Conservation (phyloP, 2,113 vertebrate species). For the Burhinus oedicnemus region DNA sequence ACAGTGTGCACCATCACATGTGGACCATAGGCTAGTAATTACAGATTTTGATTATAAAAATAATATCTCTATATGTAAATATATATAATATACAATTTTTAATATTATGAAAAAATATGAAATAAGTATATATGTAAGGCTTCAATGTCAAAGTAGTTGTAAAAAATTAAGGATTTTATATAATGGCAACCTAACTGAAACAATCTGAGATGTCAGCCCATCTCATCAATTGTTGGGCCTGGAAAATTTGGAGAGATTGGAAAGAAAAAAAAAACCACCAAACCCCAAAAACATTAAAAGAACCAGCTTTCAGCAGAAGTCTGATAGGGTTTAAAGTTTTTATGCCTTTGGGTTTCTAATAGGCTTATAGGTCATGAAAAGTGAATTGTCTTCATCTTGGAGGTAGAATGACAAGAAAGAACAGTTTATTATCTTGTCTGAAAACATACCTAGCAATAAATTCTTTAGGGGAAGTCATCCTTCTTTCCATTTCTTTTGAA, state of each 20-base stretch:
- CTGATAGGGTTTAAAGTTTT: not conserved
- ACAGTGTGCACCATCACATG: too few relatives aligned
- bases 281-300: not conserved
- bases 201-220: not conserved
- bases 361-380: conserved; percentile 18
- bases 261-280: not conserved
- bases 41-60: too few relatives aligned
- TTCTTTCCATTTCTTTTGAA: conserved; percentile 13
- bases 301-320: not conserved
- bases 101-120: too few relatives aligned
- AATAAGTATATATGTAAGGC: too few relatives aligned
- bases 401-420: conserved; percentile 2
- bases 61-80: too few relatives aligned
- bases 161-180: not conserved
- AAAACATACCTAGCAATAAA: conserved; percentile 25
- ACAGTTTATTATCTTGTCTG: conserved; percentile 3
- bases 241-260: not conserved
- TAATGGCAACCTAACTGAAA: not conserved
- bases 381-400: conserved; percentile 25
- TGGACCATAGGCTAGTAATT: too few relatives aligned
- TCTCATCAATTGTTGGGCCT: not conserved
- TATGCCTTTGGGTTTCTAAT: conserved; percentile 7
- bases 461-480: not conserved
- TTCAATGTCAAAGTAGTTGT: not conserved
- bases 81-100: too few relatives aligned